phyloP scores from a whole-genome alignment of 2,888 invertebrate species.

The Synergus laeviventris region DNA sequence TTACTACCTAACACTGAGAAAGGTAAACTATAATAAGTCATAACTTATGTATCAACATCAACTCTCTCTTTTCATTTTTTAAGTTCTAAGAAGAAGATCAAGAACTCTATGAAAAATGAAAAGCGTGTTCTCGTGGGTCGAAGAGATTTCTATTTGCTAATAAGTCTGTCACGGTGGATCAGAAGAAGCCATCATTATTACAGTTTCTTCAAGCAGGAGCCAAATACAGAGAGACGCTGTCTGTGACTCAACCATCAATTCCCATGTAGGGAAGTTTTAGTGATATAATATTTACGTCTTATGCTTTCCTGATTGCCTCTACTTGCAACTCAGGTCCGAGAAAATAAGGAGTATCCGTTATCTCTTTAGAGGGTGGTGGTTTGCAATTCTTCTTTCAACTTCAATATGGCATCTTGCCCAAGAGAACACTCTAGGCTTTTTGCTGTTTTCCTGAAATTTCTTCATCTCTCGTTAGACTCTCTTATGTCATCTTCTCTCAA shows the following conservation, averaged over 20 bases:
- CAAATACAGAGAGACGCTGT: conserved; percentile 53
- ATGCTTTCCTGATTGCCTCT: conserved; percentile 49
- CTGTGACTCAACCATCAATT: conserved; percentile 6
- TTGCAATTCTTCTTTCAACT: conserved; percentile 51
- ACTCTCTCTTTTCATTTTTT: background rate
- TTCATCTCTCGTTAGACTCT: conserved; percentile 27
- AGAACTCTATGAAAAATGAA: conserved; percentile 28
- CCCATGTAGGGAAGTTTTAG: conserved; percentile 58
- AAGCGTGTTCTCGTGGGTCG: conserved; percentile 48
- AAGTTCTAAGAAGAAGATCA: background rate
- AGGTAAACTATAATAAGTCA: too few relatives aligned
- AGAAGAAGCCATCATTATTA: conserved; percentile 51
- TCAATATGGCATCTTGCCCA: conserved; percentile 46
- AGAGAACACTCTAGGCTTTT: conserved; percentile 21
- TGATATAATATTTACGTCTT: conserved; percentile 59
- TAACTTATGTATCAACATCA: too few relatives aligned
- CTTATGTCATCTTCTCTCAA: conserved; percentile 24
- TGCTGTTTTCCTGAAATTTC: conserved; percentile 36
- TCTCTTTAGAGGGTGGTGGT: conserved; percentile 50
- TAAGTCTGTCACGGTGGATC: conserved; percentile 56
- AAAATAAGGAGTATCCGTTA: conserved; percentile 51
- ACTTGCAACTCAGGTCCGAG: conserved; percentile 48
- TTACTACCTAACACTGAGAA: too few relatives aligned
- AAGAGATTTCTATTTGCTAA: conserved; percentile 58
- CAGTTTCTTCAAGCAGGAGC: conserved; percentile 49